A percentile compares a stretch with the other conserved stretches of the same genome.
phyloP scores from a whole-genome alignment of 2,888 invertebrate genomes.

The Magallana nippona region DNA sequence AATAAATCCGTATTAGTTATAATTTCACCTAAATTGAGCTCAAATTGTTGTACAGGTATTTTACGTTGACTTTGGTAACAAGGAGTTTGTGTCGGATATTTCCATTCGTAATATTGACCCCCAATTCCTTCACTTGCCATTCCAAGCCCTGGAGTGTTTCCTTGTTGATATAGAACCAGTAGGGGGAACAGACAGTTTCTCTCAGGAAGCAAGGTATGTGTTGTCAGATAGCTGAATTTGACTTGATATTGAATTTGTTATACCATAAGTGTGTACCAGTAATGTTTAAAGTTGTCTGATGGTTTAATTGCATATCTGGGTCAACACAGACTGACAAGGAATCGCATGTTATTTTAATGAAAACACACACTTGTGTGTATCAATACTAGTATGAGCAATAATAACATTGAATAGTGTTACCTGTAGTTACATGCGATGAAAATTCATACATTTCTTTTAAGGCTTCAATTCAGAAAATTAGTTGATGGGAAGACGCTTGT shows the following conservation, averaged over 20 bases:
- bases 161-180: constrained; percentile 87
- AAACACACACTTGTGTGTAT: no score
- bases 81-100: constrained; percentile 85
- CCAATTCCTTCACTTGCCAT: constrained; percentile 87
- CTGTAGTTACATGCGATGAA: not conserved
- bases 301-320: no score
- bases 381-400: no score
- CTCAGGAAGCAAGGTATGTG: constrained; percentile 75
- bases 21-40: not conserved
- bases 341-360: no score
- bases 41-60: constrained; percentile 82
- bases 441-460: constrained; percentile 83
- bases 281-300: no score
- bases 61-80: constrained; percentile 94
- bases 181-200: constrained; percentile 67
- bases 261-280: no score
- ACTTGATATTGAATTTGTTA: no score
- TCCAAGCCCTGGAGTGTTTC: constrained; percentile 93
- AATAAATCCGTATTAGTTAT: no score
- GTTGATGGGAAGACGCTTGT: constrained; percentile 81
- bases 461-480: constrained; percentile 86
- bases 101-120: constrained; percentile 87
- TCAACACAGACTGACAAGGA: no score
- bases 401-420: no score
- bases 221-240: no score